Conservation (phyloP, 2,888 invertebrate genomes). For the Drosophila austrosaltans region DNA sequence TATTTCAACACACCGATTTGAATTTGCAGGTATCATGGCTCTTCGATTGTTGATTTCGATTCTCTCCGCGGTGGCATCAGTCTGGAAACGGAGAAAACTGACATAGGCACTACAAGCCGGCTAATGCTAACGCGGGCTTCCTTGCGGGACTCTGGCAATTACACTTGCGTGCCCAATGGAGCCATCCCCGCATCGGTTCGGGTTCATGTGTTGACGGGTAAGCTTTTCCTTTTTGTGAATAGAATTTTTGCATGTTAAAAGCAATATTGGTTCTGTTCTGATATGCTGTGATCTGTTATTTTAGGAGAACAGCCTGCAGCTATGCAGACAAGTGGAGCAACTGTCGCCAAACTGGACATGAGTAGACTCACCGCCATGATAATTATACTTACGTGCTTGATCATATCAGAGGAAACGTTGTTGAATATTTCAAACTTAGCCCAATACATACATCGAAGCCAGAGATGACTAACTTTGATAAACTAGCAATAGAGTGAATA, state of each 20-base stretch:
- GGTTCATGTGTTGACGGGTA: slow-evolving; percentile 94
- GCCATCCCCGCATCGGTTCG: slow-evolving; percentile 92
- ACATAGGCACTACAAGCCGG: slow-evolving; percentile 92
- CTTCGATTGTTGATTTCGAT: slow-evolving; percentile 91
- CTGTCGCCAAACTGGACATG: slow-evolving; percentile 53
- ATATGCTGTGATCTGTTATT: not conserved
- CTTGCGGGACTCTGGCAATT: slow-evolving; percentile 93
- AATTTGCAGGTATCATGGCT: slow-evolving; percentile 90
- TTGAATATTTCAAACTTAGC: slow-evolving; percentile 55
- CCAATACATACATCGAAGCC: slow-evolving; percentile 50
- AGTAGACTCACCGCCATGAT: slow-evolving; percentile 71
- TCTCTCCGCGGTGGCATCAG: slow-evolving; percentile 94
- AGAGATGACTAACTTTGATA: slow-evolving; percentile 62
- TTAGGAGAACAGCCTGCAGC: slow-evolving; percentile 93
- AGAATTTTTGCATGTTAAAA: not conserved
- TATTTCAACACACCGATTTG: too few species aligned
- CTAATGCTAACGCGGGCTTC: slow-evolving; percentile 94
- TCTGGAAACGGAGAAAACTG: slow-evolving; percentile 94
- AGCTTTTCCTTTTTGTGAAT: not conserved
- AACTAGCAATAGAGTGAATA: slow-evolving; percentile 31
- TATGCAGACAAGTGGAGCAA: slow-evolving; percentile 90
- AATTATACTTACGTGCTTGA: slow-evolving; percentile 77
- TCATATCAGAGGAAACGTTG: slow-evolving; percentile 83
- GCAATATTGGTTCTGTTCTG: too few species aligned
- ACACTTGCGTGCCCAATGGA: slow-evolving; percentile 94